Base-by-base conservation (phyloP, 2,797 vertebrate species). In the Selene dorsalis region DNA sequence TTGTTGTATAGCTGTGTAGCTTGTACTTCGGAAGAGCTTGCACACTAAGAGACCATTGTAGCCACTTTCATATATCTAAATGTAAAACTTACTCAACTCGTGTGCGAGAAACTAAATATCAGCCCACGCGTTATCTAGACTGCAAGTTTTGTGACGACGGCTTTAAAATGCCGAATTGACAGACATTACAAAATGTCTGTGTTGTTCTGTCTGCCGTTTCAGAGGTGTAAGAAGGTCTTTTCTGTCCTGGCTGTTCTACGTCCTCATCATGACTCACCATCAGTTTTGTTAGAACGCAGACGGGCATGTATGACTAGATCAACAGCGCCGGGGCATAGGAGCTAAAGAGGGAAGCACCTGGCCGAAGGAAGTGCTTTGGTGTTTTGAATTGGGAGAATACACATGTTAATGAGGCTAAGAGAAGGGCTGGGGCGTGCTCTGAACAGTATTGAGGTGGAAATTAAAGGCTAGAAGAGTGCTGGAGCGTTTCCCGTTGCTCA, bases 401-500 rank as follows among this genome's bases (percentile, higher is more conserved):
- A 84, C 88, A 92, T 92, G 91, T 90, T 94, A 92, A 93, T 92
- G 90, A 93, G 90, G 85, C 87, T 79, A 60, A 80, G 74, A 89
- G 88, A 87, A 86, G 85, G 84, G 82, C 83, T 26, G 81, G 81
- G 89, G 76, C 69, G 82, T 92, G 88, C 87, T 90, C 89, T 89
- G 88, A 78, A 80, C 79, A 84, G 91, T 85, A 92, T 91, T 93
- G 92, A 91, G 89, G 91, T 91, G 89, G 89, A 93, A 90, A 93
- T 90, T 91, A 87, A 92, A 92, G 90, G 84, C 91, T 85, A 79
- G 80, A 90, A 67, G 83, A 84, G 88, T 70, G 85, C 89, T 94
- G 92, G 92, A 92, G 87, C 55, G 52, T 82, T 92, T 94, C 93
- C 94, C 90, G 47, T 80, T 85, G 88, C 94, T 94, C 93, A 93